Conservation (phyloP, 2,888 invertebrate genomes). For the Lydus trimaculatus region DNA sequence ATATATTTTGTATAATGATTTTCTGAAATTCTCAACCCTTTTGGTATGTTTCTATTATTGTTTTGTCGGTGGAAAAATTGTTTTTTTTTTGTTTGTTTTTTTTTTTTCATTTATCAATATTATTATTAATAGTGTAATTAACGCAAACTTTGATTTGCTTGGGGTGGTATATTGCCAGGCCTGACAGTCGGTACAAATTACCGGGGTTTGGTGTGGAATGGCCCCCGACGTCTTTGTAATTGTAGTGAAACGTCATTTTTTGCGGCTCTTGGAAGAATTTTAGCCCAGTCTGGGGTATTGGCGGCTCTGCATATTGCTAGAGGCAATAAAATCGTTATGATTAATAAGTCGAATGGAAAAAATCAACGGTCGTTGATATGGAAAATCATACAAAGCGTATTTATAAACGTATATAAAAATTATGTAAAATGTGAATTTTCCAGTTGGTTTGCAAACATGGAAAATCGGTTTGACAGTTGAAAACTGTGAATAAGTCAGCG, state of each 20-base stretch:
- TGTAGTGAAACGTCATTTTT: too few relatives aligned
- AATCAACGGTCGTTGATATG: not conserved
- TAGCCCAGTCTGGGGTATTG: too few relatives aligned
- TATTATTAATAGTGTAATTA: not conserved
- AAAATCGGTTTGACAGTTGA: conserved; percentile 1
- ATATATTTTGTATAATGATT: not conserved
- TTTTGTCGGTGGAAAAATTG: conserved; percentile 1
- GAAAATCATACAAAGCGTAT: not conserved
- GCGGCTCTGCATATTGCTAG: not conserved
- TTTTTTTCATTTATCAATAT: not conserved
- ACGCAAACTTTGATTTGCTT: too few relatives aligned
- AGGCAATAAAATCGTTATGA: not conserved
- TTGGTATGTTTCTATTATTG: not conserved
- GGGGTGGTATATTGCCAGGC: too few relatives aligned
- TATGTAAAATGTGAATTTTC: not conserved
- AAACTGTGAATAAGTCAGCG: conserved; percentile 4
- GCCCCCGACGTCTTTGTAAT: too few relatives aligned
- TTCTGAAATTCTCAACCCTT: not conserved
- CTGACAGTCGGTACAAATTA: too few relatives aligned
- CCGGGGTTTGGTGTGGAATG: too few relatives aligned
- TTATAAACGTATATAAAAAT: not conserved
- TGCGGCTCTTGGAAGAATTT: too few relatives aligned
- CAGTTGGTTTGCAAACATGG: not conserved
- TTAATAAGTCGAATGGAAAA: not conserved
- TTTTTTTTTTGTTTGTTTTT: not conserved